Evolutionary conservation across 2,797 vertebrate genomes (phyloP), one percentile per base, ranked within the genome.

Genomic region (Echeneis naucrates): DNA sequence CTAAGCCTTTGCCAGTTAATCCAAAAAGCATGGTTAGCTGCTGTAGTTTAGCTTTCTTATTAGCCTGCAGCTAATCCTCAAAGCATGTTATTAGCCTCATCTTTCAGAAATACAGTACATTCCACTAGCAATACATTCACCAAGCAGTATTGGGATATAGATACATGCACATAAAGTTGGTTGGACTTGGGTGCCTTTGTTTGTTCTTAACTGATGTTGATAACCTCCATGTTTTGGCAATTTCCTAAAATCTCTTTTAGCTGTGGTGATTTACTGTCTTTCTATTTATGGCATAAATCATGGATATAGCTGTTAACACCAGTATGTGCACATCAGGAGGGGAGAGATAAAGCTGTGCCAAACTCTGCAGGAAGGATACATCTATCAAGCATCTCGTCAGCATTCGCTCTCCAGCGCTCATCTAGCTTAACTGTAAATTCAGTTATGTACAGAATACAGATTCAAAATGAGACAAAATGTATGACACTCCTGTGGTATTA

Each of bases 1-100:
- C 65, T 89, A 87, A 92, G 74, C 88, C 84, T 68, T 50, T 21
- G 8, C 72, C 47, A 57, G 85, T 82, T 89, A 89, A 90, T 87
- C 88, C 73, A 66, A 23, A 40, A 74, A 48, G 9, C 68, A 55
- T 82, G 83, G 77, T 87, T 42, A 27, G 64, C 44, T 37, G 54
- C 68, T 75, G 61, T 85, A 71, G 30, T 86, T 81, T 72, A 60
- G 68, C 44, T 71, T 76, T 71, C 57, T 66, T 72, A 79, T 78
- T 75, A 63, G 63, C 68, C 64, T 72, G 65, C 58, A 64, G 78
- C 73, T 86, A 80, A 90, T 89, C 77, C 82, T 72, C 64, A 63
- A 68, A 70, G 53, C 62, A 47, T 54, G 61, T 77, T 52, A 68
- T 85, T 61, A 57, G 44, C 30, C 57, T 64, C 42, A 61, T 53